These are phyloP conservation scores for Chelmon rostratus DNA, from an alignment of 2,797 vertebrate genomes.

Conservation along the genomic window DNA sequence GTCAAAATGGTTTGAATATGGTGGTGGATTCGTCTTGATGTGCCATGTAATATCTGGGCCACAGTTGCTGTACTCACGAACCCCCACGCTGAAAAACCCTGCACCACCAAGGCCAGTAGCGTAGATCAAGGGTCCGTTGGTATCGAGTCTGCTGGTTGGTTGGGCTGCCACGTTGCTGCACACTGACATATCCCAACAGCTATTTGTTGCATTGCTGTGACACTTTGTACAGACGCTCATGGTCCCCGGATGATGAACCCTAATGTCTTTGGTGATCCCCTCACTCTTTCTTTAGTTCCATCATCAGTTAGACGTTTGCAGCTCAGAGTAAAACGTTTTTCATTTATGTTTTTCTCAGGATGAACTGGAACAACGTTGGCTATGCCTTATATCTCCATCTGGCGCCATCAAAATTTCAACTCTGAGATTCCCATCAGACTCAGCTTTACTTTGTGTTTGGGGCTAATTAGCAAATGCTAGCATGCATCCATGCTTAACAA, in stretches of 20 bases:
- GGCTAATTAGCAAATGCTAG: not conserved
- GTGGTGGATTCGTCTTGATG: too few relatives aligned
- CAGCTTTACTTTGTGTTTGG: not conserved
- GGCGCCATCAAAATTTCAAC: not conserved
- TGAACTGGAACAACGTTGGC: not conserved
- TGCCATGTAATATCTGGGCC: too few relatives aligned
- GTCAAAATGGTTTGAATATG: too few relatives aligned
- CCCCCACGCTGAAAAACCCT: too few relatives aligned
- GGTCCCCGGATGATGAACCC: not conserved
- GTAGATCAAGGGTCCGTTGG: too few relatives aligned
- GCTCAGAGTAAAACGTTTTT: conserved; percentile 1
- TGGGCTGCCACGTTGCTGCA: not conserved
- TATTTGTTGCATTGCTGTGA: too few relatives aligned
- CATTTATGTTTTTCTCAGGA: not conserved
- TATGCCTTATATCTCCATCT: not conserved
- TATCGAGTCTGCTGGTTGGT: too few relatives aligned
- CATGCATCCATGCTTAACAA: not conserved
- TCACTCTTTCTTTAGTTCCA: not conserved
- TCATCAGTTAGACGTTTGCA: not conserved
- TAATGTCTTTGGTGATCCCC: not conserved
- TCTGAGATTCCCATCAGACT: not conserved
- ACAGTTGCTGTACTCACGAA: too few relatives aligned
- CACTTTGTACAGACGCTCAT: too few relatives aligned
- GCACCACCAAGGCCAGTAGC: too few relatives aligned
- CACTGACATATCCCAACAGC: too few relatives aligned